These are phyloP conservation scores for Notothenia rossii DNA, from an alignment of 2,113 vertebrate species.

Conservation along the genomic window DNA sequence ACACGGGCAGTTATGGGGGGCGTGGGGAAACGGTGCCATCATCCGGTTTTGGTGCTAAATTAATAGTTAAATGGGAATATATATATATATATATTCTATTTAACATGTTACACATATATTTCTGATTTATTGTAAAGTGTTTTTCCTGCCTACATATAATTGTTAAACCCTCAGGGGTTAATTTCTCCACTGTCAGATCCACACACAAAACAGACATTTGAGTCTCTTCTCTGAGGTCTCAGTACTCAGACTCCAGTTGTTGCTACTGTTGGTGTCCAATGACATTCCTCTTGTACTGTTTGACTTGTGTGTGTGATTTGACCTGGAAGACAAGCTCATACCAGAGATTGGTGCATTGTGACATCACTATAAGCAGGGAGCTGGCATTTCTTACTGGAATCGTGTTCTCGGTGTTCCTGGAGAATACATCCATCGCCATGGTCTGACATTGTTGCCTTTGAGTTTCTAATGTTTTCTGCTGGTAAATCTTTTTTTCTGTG, in stretches of 20 bases:
- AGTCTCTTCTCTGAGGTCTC: background rate
- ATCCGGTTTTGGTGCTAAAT: background rate
- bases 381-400: background rate
- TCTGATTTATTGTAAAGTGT: background rate
- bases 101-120: no score
- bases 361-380: background rate
- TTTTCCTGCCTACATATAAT: background rate
- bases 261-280: background rate
- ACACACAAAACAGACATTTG: background rate
- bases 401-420: background rate
- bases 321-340: background rate
- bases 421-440: no score
- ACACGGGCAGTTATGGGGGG: background rate
- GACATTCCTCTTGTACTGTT: slow-evolving; percentile 1
- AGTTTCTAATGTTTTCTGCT: background rate
- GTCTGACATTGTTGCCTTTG: background rate
- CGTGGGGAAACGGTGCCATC: background rate
- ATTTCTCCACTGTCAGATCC: background rate
- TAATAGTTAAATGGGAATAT: background rate
- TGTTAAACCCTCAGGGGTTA: background rate
- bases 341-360: background rate
- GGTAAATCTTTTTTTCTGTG: background rate
- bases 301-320: background rate
- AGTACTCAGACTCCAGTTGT: background rate
- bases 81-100: background rate